These are phyloP conservation scores for Chaetorhynchus papuensis DNA, from an alignment of 2,113 vertebrate species.

Conservation along the genomic window DNA sequence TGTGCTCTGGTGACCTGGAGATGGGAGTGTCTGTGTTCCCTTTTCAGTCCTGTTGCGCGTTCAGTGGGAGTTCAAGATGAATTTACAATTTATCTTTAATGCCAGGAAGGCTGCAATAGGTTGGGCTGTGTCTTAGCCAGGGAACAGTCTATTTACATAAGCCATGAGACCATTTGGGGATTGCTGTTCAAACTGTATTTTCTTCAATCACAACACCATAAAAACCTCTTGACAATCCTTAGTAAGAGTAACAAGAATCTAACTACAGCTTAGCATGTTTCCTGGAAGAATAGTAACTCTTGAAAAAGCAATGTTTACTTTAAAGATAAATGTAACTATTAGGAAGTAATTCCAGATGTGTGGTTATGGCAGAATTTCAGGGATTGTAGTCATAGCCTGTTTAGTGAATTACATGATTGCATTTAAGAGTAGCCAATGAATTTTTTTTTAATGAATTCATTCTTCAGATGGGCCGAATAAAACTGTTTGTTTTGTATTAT, in stretches of 20 bases:
- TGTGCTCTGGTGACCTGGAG: background rate
- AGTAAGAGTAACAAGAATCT: background rate
- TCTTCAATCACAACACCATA: background rate
- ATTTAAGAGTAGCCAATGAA: conserved; percentile 25
- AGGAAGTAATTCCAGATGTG: conserved; percentile 50
- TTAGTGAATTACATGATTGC: background rate
- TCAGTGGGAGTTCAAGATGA: background rate
- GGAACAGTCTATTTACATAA: background rate
- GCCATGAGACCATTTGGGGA: background rate
- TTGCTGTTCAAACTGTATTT: background rate
- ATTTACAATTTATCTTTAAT: background rate
- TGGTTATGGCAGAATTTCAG: conserved; percentile 40
- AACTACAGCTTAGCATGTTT: background rate
- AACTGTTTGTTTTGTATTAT: conserved; percentile 34
- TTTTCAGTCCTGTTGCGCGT: background rate
- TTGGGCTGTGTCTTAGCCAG: background rate
- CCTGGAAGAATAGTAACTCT: conserved; percentile 28
- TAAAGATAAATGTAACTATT: conserved; percentile 42
- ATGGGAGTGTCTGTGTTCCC: background rate
- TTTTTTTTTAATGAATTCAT: conserved; percentile 1
- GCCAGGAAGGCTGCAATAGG: background rate
- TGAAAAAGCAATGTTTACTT: conserved; percentile 31
- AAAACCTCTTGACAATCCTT: conserved; percentile 10
- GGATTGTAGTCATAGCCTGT: background rate
- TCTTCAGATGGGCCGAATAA: conserved; percentile 45